Conservation (phyloP, 2,888 invertebrate genomes). For the Trichopria drosophilae region DNA sequence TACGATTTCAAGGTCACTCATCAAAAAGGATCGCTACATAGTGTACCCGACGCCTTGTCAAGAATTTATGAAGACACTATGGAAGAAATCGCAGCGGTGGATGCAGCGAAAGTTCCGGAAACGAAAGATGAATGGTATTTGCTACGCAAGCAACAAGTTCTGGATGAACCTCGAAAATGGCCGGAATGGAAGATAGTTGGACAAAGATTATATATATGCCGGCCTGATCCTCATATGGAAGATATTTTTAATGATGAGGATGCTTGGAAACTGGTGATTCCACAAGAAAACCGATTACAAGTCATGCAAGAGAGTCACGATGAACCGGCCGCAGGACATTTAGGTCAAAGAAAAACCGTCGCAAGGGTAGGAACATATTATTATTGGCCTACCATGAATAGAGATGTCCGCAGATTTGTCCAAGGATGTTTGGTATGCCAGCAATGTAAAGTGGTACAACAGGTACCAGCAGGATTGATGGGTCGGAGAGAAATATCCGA, state of each 20-base stretch:
- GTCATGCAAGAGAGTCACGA: neutral
- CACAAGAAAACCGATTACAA: neutral
- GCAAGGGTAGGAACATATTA: neutral
- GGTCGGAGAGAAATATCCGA: conserved; percentile 7
- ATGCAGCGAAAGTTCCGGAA: neutral
- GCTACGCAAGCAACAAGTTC: too few relatives aligned
- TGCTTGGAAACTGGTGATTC: neutral
- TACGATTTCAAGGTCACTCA: conserved; percentile 29
- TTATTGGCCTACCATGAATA: neutral
- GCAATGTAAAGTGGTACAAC: conserved; percentile 14
- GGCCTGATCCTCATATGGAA: neutral
- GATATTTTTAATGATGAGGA: neutral
- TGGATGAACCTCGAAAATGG: neutral
- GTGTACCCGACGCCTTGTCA: conserved; percentile 30
- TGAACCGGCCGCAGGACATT: neutral
- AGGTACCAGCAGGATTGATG: conserved; percentile 27
- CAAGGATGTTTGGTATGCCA: neutral
- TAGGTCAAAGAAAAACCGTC: neutral
- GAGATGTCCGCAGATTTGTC: neutral
- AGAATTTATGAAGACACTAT: conserved; percentile 8
- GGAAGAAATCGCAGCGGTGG: neutral
- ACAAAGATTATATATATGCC: neutral
- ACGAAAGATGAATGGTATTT: too few relatives aligned
- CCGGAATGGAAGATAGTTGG: neutral
- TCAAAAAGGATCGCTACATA: conserved; percentile 26